phyloP scores from a whole-genome alignment of 2,113 vertebrate species.

The Planiliza haematocheilus region DNA sequence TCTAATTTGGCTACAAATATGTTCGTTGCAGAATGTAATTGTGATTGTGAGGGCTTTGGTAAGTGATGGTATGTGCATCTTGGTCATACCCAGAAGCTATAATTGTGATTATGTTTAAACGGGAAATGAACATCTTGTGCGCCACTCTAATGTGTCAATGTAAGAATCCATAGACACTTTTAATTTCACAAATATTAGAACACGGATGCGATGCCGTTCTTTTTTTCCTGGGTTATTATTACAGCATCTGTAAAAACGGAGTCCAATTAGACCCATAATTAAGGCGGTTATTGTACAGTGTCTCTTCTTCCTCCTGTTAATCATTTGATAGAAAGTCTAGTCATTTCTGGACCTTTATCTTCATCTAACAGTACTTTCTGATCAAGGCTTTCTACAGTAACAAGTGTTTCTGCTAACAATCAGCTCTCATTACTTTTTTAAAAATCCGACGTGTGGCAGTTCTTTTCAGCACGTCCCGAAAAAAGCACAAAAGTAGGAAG shows the following conservation, averaged over 20 bases:
- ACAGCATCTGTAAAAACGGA: conserved; percentile 38
- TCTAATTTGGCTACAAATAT: too few relatives aligned
- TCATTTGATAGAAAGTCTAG: conserved; percentile 32
- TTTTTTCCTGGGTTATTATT: conserved; percentile 16
- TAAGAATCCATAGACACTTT: conserved; percentile 4
- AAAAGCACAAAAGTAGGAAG: neutral
- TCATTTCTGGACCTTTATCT: conserved; percentile 17
- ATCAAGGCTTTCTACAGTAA: too few relatives aligned
- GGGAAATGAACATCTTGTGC: conserved; percentile 34
- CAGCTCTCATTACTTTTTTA: neutral
- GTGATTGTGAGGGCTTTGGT: neutral
- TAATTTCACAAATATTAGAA: neutral
- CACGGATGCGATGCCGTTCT: conserved; percentile 14
- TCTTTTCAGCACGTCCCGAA: conserved; percentile 9
- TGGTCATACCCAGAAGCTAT: conserved; percentile 13
- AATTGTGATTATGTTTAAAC: conserved; percentile 55
- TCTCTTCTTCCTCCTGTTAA: conserved; percentile 21
- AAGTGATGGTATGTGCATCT: neutral
- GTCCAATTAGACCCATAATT: conserved; percentile 45
- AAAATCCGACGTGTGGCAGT: neutral
- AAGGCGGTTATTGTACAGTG: neutral
- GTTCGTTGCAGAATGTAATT: neutral
- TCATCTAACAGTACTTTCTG: neutral
- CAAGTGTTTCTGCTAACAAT: conserved; percentile 25
- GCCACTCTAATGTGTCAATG: conserved; percentile 19